Evolutionary conservation across 2,888 invertebrate species (phyloP), one percentile per base, ranked within the genome.

Genomic region (Lottia gigantea): DNA sequence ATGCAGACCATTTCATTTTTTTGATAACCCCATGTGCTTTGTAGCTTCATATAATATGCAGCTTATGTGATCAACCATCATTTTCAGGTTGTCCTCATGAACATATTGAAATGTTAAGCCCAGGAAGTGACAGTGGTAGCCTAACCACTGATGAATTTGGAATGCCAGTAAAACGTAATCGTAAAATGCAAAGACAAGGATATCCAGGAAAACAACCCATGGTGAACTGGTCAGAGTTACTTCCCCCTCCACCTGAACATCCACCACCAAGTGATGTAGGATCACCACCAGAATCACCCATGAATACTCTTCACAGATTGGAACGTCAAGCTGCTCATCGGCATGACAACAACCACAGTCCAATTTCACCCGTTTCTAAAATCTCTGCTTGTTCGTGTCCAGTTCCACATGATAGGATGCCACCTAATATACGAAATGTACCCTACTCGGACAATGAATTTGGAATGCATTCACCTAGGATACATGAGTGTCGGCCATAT

Each of bases 241-340:
- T 89, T 8, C 89, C 89, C 23, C 89, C 89, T 23, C 89, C 89
- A 4, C 89, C 89, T 1, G 88, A 88, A 66, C 87, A 89, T 74
- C 89, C 89, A 14, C 89, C 89, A 12, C 86, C 87, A 6, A 87
- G 84, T 75, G 86, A 86, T 68, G 79, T 84, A 67, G 85, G 85
- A 8, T 82, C 86, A 7, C 84, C 85, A 11, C 77, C 82, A 12
- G 85, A 83, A 64, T 81, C 80, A n/a, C 76, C 80, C 11, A 71
- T 73, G 46, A 73, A 71, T 45, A 72, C 76, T 4, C 72, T 76
- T 64, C 73, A 75, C 45, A 67, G 71, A 16, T 67, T 64, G 16
- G 74, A 75, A 19, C 68, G 71, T 0, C 73, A 73, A 46, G 55
- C 55, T 12, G 55, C 55, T 23, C 23, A 55, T 23, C 71, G 78